Conservation (phyloP, 1,140 invertebrate genomes). For the Formica exsecta region DNA sequence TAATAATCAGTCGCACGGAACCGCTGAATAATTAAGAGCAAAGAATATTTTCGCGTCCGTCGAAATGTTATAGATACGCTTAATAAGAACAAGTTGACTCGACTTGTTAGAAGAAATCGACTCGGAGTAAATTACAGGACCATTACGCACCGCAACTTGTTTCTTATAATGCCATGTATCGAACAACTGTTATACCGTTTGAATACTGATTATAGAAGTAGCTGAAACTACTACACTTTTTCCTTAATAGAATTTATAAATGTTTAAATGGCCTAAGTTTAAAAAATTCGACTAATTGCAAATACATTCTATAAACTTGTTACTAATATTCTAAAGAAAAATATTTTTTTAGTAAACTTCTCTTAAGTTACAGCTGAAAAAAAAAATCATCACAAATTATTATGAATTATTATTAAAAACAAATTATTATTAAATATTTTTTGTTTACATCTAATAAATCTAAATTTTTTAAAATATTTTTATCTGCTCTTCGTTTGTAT, state of each 20-base stretch:
- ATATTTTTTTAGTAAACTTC: background rate
- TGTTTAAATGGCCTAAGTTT: background rate
- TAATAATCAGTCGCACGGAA: constrained; percentile 30
- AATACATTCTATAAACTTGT: background rate
- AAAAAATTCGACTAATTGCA: background rate
- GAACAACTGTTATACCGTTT: background rate
- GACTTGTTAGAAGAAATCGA: too few species aligned
- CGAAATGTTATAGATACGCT: background rate
- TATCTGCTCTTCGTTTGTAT: too few species aligned
- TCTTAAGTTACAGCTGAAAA: background rate
- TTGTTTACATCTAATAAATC: constrained; percentile 1
- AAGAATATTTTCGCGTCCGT: background rate
- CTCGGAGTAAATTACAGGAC: background rate
- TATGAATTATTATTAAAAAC: background rate
- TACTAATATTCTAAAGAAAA: background rate
- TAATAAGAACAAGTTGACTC: background rate
- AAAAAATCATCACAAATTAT: background rate
- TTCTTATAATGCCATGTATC: background rate
- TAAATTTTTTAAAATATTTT: background rate
- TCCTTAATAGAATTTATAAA: background rate
- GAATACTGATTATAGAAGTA: background rate
- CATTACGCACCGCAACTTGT: background rate
- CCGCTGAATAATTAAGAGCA: background rate
- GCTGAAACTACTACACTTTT: background rate
- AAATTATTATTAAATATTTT: background rate